phyloP scores from a whole-genome alignment of 1,140 invertebrate genomes.

The Teleopsis dalmanni region DNA sequence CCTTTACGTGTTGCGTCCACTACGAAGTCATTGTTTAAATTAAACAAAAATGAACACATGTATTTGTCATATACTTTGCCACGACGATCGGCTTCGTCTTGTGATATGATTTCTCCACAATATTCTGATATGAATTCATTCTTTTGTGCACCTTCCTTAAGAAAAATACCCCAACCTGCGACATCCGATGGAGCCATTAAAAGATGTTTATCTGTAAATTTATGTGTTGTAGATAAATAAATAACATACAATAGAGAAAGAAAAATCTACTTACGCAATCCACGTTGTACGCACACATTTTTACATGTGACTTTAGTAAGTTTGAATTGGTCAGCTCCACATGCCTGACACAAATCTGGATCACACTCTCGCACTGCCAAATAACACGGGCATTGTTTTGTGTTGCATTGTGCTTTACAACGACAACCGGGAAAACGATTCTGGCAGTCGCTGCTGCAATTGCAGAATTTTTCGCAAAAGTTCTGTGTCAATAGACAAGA shows the following conservation, averaged over 20 bases:
- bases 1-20: conserved; percentile 98
- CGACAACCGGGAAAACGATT: conserved; percentile 97
- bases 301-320: conserved; percentile 82
- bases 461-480: conserved; percentile 98
- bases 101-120: conserved; percentile 96
- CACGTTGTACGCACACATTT: conserved; percentile 94
- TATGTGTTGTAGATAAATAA: neutral
- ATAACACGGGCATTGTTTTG: conserved; percentile 98
- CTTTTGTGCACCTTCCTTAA: conserved; percentile 90
- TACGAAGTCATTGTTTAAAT: conserved; percentile 97
- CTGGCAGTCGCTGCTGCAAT: conserved; percentile 90
- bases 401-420: conserved; percentile 97
- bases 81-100: conserved; percentile 96
- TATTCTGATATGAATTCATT: conserved; percentile 99
- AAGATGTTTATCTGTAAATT: conserved; percentile 65
- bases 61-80: conserved; percentile 99
- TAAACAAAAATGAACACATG: conserved; percentile 99
- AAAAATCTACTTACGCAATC: conserved; percentile 60
- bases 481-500: conserved; percentile 88
- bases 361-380: conserved; percentile 97
- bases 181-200: conserved; percentile 96
- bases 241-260: neutral
- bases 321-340: conserved; percentile 90
- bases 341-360: conserved; percentile 95
- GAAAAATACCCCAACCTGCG: conserved; percentile 98